phyloP scores from a whole-genome alignment of 2,797 vertebrate genomes.

The Muscicapa comitata region DNA sequence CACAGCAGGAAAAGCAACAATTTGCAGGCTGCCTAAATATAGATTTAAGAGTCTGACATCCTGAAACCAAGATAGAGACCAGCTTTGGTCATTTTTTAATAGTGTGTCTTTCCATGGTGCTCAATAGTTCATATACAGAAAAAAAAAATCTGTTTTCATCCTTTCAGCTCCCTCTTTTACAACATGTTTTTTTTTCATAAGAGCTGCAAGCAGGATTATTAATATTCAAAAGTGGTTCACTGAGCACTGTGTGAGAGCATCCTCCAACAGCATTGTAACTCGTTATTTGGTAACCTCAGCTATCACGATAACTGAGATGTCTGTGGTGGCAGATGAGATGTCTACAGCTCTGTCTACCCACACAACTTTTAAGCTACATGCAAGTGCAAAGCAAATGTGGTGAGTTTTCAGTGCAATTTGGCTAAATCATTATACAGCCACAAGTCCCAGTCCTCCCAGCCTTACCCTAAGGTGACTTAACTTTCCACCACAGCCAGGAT shows the following conservation, averaged over 20 bases:
- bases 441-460: not conserved
- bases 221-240: not conserved
- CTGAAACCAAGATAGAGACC: not conserved
- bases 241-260: not conserved
- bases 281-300: not conserved
- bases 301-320: not conserved
- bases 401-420: not conserved
- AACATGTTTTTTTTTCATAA: not conserved
- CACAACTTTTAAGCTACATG: not conserved
- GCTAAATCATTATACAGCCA: not conserved
- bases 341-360: not conserved
- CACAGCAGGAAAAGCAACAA: not conserved
- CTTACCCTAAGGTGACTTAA: not conserved
- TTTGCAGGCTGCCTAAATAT: not conserved
- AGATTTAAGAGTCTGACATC: not conserved
- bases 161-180: not conserved
- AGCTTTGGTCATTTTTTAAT: not conserved
- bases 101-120: not conserved
- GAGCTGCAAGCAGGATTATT: not conserved
- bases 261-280: not conserved
- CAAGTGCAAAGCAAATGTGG: not conserved
- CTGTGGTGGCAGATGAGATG: not conserved
- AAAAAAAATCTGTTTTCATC: not conserved
- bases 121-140: not conserved
- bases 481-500: not conserved